Percentiles rank a stretch among this genome's conserved stretches.
phyloP scores from a whole-genome alignment of 2,888 invertebrate species.

The Chesias legatella region DNA sequence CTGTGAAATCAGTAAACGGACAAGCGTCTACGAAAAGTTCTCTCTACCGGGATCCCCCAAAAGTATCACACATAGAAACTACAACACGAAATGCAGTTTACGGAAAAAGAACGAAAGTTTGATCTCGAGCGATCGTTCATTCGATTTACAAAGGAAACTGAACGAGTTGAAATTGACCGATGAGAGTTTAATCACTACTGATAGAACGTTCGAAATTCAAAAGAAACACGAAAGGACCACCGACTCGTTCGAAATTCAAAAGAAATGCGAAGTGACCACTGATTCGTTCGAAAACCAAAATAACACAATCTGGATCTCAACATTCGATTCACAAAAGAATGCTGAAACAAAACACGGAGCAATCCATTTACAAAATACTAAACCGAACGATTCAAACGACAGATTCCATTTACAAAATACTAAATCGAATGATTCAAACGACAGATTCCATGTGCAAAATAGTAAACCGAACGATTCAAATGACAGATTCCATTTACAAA shows the following conservation, averaged over 20 bases:
- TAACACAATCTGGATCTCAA: no score
- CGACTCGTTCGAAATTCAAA: no score
- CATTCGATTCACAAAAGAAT: no score
- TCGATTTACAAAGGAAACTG: constrained; percentile 4
- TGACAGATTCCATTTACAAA: no score
- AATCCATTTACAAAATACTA: no score
- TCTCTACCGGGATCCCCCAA: constrained; percentile 68
- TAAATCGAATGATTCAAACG: no score
- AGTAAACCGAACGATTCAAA: constrained; percentile 1
- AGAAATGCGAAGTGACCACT: no score
- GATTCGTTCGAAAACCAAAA: no score
- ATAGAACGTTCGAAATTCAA: constrained; percentile 11
- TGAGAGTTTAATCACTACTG: constrained; percentile 21
- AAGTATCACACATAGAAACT: constrained; percentile 61
- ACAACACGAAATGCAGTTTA: constrained; percentile 58
- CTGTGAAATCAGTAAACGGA: constrained; percentile 32
- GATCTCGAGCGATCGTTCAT: constrained; percentile 18
- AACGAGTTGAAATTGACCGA: constrained; percentile 10
- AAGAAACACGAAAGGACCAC: no score
- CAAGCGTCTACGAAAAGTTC: constrained; percentile 66
- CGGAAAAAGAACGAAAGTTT: constrained; percentile 41
- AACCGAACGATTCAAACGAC: no score
- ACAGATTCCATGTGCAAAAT: no score
- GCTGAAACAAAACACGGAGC: constrained; percentile 24
- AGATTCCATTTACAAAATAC: no score